Conservation (phyloP, 2,888 invertebrate species). For the Cremastobaeus sp. region DNA sequence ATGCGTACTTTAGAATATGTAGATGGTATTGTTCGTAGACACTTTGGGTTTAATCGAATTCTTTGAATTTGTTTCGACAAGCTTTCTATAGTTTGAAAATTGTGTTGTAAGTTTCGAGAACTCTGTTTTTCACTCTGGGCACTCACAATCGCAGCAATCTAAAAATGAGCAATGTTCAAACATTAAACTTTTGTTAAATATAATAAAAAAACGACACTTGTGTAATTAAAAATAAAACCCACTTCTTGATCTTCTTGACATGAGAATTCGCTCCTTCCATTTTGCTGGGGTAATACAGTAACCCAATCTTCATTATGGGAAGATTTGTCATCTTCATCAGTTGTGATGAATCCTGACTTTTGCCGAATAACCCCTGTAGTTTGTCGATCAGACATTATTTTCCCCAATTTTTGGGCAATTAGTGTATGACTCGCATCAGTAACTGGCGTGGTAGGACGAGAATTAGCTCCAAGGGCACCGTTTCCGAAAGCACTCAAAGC, state of each 20-base stretch:
- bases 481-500: conserved; percentile 80
- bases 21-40: conserved; percentile 14
- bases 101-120: conserved; percentile 39
- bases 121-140: conserved; percentile 63
- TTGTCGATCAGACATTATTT: conserved; percentile 69
- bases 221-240: no score
- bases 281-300: conserved; percentile 59
- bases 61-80: conserved; percentile 43
- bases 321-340: conserved; percentile 50
- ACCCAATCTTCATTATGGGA: conserved; percentile 32
- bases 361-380: conserved; percentile 51
- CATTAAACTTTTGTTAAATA: no score
- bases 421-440: conserved; percentile 66
- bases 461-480: conserved; percentile 76
- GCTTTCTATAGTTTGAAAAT: conserved; percentile 55
- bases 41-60: conserved; percentile 28
- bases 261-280: conserved; percentile 71
- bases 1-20: conserved; percentile 43
- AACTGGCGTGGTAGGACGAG: conserved; percentile 86
- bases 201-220: no score
- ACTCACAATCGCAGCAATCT: conserved; percentile 75
- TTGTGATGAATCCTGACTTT: conserved; percentile 36
- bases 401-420: conserved; percentile 66
- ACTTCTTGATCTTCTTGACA: conserved; percentile 77
- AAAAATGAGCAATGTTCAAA: no score